phyloP scores from a whole-genome alignment of 2,888 invertebrate genomes.

The Acanthosoma haemorrhoidale region DNA sequence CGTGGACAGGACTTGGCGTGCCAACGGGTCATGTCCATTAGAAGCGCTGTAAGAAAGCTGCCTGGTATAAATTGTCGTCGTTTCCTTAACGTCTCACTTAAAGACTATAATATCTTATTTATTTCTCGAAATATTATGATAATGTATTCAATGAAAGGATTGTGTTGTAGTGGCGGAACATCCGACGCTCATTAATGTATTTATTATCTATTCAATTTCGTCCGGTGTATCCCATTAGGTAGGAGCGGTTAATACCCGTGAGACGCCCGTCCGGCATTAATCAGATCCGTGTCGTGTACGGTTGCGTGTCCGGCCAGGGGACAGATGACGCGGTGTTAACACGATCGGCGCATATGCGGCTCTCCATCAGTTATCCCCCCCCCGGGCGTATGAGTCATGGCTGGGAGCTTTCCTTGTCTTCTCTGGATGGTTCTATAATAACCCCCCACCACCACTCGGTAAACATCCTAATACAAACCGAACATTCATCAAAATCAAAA shows the following conservation, averaged over 20 bases:
- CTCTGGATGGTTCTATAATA: not conserved
- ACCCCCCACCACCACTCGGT: no score
- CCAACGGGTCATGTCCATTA: not conserved
- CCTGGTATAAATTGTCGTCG: not conserved
- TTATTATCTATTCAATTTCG: not conserved
- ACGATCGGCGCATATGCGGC: not conserved
- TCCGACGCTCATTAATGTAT: not conserved
- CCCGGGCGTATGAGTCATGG: conserved; percentile 6
- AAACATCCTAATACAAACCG: no score
- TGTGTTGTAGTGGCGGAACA: not conserved
- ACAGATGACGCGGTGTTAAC: conserved; percentile 8
- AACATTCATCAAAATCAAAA: no score
- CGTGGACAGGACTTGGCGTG: no score
- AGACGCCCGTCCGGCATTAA: not conserved
- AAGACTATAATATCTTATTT: conserved; percentile 5
- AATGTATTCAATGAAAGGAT: not conserved
- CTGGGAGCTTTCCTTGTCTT: not conserved
- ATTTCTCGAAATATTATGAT: not conserved
- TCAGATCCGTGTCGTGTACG: not conserved
- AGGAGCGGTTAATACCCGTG: not conserved
- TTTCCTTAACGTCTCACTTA: not conserved
- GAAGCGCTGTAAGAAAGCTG: not conserved
- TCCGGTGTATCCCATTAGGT: not conserved
- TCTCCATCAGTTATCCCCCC: not conserved
- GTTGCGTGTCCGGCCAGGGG: not conserved